Conservation (phyloP, 1,140 invertebrate species). For the Whitmania pigra region DNA sequence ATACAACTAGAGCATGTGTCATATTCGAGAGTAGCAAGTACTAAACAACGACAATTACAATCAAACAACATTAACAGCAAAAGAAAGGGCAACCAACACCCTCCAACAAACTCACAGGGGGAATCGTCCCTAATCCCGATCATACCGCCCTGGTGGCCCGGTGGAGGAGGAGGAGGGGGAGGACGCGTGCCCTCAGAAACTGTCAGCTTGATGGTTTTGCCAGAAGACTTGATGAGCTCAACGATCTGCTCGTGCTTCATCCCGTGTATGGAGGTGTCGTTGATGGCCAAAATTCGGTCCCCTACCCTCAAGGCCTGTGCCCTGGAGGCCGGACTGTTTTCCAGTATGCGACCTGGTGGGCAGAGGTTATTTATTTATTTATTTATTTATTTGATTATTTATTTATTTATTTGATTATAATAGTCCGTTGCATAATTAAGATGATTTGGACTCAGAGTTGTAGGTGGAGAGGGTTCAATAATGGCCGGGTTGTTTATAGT, state of each 20-base stretch:
- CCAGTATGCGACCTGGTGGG: conserved; percentile 76
- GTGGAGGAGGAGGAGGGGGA: conserved; percentile 28
- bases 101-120: not conserved
- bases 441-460: too few species aligned
- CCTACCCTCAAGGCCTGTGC: conserved; percentile 79
- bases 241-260: conserved; percentile 92
- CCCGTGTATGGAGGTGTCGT: conserved; percentile 70
- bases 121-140: not conserved
- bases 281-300: conserved; percentile 87
- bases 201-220: conserved; percentile 74
- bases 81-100: too few species aligned
- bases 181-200: conserved; percentile 45
- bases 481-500: too few species aligned
- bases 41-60: not conserved
- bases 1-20: too few species aligned
- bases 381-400: too few species aligned
- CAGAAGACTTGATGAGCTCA: conserved; percentile 79
- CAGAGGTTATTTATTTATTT: too few species aligned
- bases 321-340: conserved; percentile 83
- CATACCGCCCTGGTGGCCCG: conserved; percentile 26
- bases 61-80: not conserved
- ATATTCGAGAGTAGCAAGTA: too few species aligned
- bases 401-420: too few species aligned
- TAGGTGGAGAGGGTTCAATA: too few species aligned
- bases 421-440: too few species aligned